phyloP scores from a whole-genome alignment of 2,797 vertebrate genomes.

The Lindbergichthys nudifrons region DNA sequence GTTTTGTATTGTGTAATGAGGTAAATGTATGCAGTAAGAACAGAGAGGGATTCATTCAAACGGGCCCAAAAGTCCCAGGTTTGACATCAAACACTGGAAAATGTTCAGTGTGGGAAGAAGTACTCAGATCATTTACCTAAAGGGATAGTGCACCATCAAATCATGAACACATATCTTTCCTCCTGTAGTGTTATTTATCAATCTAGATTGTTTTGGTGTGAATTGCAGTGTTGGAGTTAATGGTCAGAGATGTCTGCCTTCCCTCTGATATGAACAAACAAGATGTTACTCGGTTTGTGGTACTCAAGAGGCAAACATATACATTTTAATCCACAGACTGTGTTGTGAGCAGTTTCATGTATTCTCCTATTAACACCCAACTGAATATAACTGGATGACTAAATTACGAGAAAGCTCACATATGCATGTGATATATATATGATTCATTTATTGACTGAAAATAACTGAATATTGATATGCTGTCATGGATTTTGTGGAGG shows the following conservation, averaged over 20 bases:
- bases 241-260: no score
- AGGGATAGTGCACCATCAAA: no score
- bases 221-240: no score
- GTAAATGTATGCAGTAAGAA: rapidly evolving
- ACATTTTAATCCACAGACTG: no score
- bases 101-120: neutral
- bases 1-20: neutral
- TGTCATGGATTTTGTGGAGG: neutral
- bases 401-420: neutral
- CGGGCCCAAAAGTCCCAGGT: neutral
- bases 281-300: no score
- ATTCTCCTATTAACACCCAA: neutral
- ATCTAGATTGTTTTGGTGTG: no score
- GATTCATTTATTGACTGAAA: neutral
- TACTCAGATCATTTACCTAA: neutral
- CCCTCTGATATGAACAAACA: no score
- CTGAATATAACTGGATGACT: neutral
- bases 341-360: no score
- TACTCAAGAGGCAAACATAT: no score
- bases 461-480: neutral
- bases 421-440: no score
- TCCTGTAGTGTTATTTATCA: no score
- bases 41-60: neutral
- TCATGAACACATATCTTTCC: no score
- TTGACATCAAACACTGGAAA: neutral